Base-by-base conservation (phyloP, 2,113 vertebrate genomes). In the Sclerurus mexicanus region DNA sequence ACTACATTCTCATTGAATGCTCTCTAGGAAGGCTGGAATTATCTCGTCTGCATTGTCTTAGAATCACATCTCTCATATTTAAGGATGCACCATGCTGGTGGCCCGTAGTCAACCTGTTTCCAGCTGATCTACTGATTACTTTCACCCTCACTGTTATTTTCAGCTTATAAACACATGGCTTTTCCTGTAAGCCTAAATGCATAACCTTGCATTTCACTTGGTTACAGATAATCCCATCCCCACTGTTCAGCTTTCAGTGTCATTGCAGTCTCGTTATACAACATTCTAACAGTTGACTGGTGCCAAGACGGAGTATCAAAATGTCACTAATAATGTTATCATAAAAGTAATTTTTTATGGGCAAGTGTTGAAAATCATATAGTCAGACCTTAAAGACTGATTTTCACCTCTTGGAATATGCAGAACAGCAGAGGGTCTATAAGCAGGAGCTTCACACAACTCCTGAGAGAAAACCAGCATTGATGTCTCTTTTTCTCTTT, bases 41-140 rank as follows among this genome's bases (percentile, higher is more conserved):
- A 55, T 52, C 27, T 68, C 30, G 17, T n/a, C 33, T 56, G 35
- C 78, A 33, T 28, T 66, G 50, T 55, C 39, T 87, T 55, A 74
- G 35, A 30, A 67, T 89, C 28, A 66, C 33, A n/a, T 71, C 16
- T 87, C 22, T 93, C 64, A 47, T 72, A 33, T 81, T 89, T 78
- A 85, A 89, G 47, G 73, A 92, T 84, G 50, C 37, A 60, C 30
- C 53, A 49, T 27, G 30, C 91, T 74, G 80, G 63, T 60, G 42
- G 68, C n/a, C 53, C 37, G 19, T 7, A 73, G 28, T 64, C 25
- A 80, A 49, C 46, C 23, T 81, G 39, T 71, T 93, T 93, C 87
- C 91, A 95, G 87, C 89, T 87, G 87, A 81, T 93, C 27, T 81
- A 67, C 33, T 91, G 91, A 95, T 93, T 93, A 24, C 52, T 78